Conservation (phyloP, 2,797 vertebrate genomes). For the Diceros bicornis region DNA sequence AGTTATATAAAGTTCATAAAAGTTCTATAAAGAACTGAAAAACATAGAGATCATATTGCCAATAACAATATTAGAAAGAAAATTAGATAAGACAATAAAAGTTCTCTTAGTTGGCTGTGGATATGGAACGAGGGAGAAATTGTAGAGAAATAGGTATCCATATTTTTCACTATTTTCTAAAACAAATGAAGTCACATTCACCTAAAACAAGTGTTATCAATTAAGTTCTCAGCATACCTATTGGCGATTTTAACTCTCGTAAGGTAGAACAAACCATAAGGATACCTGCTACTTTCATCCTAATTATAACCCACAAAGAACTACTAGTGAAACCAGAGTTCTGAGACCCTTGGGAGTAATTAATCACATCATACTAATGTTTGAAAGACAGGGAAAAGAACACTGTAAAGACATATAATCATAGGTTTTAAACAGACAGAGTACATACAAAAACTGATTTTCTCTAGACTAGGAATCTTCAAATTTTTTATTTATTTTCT, state of each 20-base stretch:
- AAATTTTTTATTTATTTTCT: constrained; percentile 26
- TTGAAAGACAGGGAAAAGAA: not conserved
- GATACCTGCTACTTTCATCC: not conserved
- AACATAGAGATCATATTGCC: not conserved
- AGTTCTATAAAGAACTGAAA: not conserved
- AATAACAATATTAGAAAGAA: not conserved
- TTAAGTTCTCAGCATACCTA: not conserved
- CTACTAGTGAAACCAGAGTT: constrained; percentile 23
- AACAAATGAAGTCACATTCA: not conserved
- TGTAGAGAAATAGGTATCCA: not conserved
- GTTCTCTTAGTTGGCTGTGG: not conserved
- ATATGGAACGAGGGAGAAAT: not conserved
- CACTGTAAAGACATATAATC: not conserved
- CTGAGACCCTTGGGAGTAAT: constrained; percentile 34
- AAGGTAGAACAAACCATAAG: not conserved
- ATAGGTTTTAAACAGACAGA: not conserved
- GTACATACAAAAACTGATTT: not conserved
- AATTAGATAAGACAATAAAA: not conserved
- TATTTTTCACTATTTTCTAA: not conserved
- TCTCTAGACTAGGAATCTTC: not conserved
- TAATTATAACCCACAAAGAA: constrained; percentile 44
- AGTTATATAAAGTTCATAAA: too few relatives aligned
- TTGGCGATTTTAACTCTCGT: not conserved
- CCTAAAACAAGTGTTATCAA: not conserved
- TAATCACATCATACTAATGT: not conserved